A percentile compares a stretch with the other conserved stretches of the same genome.
These are phyloP conservation scores for Burhinus bistriatus DNA, from an alignment of 2,113 vertebrate species.

Conservation along the genomic window DNA sequence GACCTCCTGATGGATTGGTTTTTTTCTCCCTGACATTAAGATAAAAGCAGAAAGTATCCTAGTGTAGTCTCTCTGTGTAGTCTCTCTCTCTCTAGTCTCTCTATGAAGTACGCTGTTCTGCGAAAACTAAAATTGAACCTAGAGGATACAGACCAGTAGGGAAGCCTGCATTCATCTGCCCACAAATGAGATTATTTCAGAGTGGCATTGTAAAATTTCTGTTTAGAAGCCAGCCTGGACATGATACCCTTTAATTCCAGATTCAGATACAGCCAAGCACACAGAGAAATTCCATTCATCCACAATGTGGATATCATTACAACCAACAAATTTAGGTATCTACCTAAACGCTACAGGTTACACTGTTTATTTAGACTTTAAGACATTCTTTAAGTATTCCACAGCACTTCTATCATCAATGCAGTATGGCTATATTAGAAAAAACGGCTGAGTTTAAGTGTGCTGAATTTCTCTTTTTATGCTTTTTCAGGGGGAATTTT, in stretches of 20 bases:
- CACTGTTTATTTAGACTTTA: not conserved
- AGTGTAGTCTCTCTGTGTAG: not conserved
- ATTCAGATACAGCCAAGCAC: not conserved
- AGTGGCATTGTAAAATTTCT: not conserved
- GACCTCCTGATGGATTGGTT: not conserved
- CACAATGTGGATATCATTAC: not conserved
- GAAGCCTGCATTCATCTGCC: not conserved
- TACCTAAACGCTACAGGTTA: not conserved
- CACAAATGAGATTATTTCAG: not conserved
- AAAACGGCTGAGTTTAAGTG: not conserved
- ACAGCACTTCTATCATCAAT: not conserved
- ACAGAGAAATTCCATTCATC: not conserved
- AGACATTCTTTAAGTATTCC: not conserved
- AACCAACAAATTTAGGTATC: not conserved
- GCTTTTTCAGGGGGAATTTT: not conserved
- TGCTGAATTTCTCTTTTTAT: not conserved
- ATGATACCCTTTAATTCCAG: not conserved
- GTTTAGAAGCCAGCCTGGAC: not conserved
- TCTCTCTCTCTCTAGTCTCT: no score
- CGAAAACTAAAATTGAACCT: not conserved
- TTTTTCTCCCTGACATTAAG: not conserved
- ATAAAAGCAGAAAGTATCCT: not conserved
- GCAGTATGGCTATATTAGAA: not conserved
- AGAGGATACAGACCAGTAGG: not conserved
- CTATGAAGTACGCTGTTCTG: not conserved